A percentile compares a stretch with the other conserved stretches of the same genome.
Conservation (phyloP, 2,888 invertebrate species). For the Pristionchus exspectatus region DNA sequence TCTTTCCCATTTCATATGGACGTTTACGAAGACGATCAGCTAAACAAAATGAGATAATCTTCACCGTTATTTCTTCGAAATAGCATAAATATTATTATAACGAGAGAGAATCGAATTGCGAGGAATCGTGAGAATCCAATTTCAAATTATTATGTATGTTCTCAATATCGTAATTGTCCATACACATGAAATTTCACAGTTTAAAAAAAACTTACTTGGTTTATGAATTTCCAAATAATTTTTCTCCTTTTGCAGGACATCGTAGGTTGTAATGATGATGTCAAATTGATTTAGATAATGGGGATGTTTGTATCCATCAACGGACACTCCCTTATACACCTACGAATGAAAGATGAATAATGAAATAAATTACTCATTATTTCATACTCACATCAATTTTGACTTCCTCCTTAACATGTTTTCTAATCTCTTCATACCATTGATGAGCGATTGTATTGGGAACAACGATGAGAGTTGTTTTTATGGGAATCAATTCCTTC, state of each 20-base stretch:
- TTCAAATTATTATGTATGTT: too few relatives aligned
- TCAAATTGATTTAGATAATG: slow-evolving; percentile 84
- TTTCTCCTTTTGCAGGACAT: slow-evolving; percentile 84
- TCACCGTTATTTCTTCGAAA: too few relatives aligned
- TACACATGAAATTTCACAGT: neutral
- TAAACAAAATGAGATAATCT: neutral
- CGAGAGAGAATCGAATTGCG: too few relatives aligned
- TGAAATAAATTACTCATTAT: neutral
- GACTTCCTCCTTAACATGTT: slow-evolving; percentile 71
- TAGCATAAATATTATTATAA: too few relatives aligned
- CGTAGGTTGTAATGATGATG: slow-evolving; percentile 87
- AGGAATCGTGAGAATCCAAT: too few relatives aligned
- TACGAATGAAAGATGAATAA: slow-evolving; percentile 50
- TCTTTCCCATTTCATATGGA: slow-evolving; percentile 81
- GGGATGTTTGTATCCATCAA: slow-evolving; percentile 64
- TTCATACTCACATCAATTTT: slow-evolving; percentile 61
- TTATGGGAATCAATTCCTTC: slow-evolving; percentile 78
- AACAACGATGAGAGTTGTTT: slow-evolving; percentile 86
- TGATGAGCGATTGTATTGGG: slow-evolving; percentile 85
- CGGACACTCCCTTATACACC: slow-evolving; percentile 64
- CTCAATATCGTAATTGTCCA: too few relatives aligned
- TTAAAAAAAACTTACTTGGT: neutral
- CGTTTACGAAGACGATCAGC: slow-evolving; percentile 81
- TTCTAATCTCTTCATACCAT: slow-evolving; percentile 85
- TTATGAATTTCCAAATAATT: slow-evolving; percentile 82